Percentiles rank a stretch among this genome's conserved stretches.
Evolutionary conservation across 2,113 vertebrate species (phyloP).

Genomic region (Macquaria australasica): DNA sequence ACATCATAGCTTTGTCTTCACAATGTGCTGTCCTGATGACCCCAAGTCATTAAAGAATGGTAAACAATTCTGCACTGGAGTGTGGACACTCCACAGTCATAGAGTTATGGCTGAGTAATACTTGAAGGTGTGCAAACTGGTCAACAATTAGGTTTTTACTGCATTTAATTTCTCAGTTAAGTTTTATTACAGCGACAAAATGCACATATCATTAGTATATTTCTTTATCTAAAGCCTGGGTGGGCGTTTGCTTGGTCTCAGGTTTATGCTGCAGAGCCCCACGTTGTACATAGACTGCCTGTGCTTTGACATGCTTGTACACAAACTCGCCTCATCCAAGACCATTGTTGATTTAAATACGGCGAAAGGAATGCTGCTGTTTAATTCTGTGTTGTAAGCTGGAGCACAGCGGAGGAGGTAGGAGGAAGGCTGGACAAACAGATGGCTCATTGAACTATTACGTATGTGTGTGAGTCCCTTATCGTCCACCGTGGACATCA

Average conservation of each 20-base stretch:
- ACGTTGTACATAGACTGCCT: conserved; percentile 26
- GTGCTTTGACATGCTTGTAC: conserved; percentile 65
- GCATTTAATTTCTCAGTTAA: conserved; percentile 6
- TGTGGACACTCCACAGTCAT: background rate
- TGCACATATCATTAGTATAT: background rate
- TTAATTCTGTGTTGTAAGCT: conserved; percentile 32
- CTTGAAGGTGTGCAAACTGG: conserved; percentile 41
- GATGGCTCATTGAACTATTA: background rate
- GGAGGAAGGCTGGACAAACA: background rate
- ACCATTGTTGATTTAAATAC: conserved; percentile 66
- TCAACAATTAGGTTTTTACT: background rate
- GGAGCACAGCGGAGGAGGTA: conserved; percentile 19
- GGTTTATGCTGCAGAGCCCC: conserved; percentile 32
- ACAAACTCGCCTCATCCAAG: conserved; percentile 52
- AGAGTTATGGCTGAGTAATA: conserved; percentile 1
- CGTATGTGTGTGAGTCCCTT: background rate
- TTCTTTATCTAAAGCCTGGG: background rate
- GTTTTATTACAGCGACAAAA: background rate
- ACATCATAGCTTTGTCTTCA: background rate
- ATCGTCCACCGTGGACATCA: background rate
- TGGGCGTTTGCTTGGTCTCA: conserved; percentile 23
- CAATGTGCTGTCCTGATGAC: background rate
- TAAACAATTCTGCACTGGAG: background rate
- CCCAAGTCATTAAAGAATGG: background rate
- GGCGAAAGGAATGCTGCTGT: conserved; percentile 71